Percentiles rank a stretch among this genome's conserved stretches.
phyloP scores from a whole-genome alignment of 2,797 vertebrate species.

The Acomys russatus region DNA sequence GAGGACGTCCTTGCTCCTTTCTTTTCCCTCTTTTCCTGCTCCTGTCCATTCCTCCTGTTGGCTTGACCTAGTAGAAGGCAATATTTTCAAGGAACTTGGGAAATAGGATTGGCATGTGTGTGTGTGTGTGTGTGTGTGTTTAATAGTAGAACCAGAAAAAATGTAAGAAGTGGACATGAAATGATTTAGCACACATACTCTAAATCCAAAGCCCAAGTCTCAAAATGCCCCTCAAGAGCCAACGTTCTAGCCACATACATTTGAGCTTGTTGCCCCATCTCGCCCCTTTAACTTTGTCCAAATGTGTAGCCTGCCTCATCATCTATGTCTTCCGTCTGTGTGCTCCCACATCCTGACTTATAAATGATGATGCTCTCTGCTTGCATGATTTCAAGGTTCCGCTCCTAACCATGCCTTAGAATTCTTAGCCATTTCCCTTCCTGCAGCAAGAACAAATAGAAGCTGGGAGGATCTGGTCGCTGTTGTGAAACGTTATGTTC shows the following conservation, averaged over 20 bases:
- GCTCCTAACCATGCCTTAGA: background rate
- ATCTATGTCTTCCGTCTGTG: background rate
- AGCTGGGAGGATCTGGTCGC: background rate
- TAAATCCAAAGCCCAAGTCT: background rate
- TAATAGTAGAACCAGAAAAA: background rate
- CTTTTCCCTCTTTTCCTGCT: background rate
- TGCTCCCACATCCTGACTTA: background rate
- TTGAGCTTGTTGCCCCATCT: background rate
- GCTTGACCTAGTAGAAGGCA: background rate
- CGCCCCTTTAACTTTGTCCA: background rate
- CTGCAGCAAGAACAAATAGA: background rate
- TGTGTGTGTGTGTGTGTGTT: background rate
- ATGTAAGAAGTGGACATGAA: background rate
- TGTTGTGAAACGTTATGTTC: background rate
- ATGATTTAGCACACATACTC: background rate
- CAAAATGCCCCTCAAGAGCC: background rate
- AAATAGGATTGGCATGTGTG: background rate
- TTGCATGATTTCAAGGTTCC: constrained; percentile 2
- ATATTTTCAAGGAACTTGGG: background rate
- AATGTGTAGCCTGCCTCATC: constrained; percentile 6
- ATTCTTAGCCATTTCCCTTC: constrained; percentile 23
- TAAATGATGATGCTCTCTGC: background rate
- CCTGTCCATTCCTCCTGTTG: background rate
- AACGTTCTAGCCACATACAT: constrained; percentile 17
- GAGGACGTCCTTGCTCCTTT: background rate